Evolutionary conservation across 1,140 invertebrate species (phyloP), one percentile per base, ranked within the genome.

Genomic region (Pachypeltis micranthus): DNA sequence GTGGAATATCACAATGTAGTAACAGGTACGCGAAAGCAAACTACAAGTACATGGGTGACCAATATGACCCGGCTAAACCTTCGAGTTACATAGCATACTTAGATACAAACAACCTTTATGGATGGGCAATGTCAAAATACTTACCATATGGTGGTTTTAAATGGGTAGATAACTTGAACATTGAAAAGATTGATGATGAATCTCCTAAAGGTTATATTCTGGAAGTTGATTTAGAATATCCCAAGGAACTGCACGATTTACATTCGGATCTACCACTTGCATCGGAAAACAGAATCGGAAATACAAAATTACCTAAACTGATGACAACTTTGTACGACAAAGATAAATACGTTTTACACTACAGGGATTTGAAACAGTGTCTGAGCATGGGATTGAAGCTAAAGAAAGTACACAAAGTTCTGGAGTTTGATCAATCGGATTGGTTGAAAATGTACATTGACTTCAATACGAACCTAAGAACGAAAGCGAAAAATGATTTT

Each of bases 71-170:
- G 12, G 67, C 63, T 39, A 62, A 75, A 66, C 55, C 61, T 23
- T 60, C 54, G 34, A 71, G 69, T 14, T 77, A 70, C 70, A 57
- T 80, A 21, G 67, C 71, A 27, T 79, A 80, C 71, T 72, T 74
- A 19, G 79, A 81, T 75, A 73, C 71, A 10, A 81, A 79, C 67
- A 80, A 81, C 71, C 68, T 80, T 55, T 82, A 83, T 74, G 79
- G 79, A 14, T 74, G 66, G 61, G 73, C 74, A 12, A 79, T 81
- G 77, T 73, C 68, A 23, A 67, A 75, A 66, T 67, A 63, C 63
- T 67, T 80, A 44, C 77, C 77, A 10, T 54, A 14, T 54, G 29
- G 26, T n/a, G 29, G 29, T 28, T 34, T 34, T 23, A 3, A 16
- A 31, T 74, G 14, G 67, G 26, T 60, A 10, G 47, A 54, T 14